Evolutionary conservation across 2,888 invertebrate species (phyloP), one percentile per base, ranked within the genome.

Genomic region (Drosophila seclusa): DNA sequence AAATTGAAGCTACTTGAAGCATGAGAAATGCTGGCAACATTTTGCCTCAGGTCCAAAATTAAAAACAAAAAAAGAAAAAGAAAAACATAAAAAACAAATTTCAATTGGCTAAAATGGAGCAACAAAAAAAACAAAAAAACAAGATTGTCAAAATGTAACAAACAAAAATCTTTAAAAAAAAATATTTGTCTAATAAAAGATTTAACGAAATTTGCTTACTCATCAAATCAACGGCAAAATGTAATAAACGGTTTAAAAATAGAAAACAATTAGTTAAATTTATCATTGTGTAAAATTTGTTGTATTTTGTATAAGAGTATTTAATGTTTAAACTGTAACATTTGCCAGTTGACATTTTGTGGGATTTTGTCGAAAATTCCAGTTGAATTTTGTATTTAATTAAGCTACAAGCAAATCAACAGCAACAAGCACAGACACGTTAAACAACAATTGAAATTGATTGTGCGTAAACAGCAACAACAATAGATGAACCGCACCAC

Each of bases 401-500:
- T 75, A 62, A 34, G 38, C 76, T 60, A 36, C 49, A 48, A 57
- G 59, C 67, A 67, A 73, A 67, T 67, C 67, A 29, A 31, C 57
- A 55, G 58, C 60, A 50, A 53, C 60, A 45, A 45, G 45, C 45
- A 61, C 45, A 48, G 58, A 58, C 60, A 50, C 76, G 60, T 69
- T 54, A 50, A 75, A 60, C 50, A 80, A 68, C 80, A 76, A 78
- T 84, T 76, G 71, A 55, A 89, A 80, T 73, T 82, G 74, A 76
- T 84, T 86, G 75, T 80, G 87, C 82, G 89, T 78, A 73, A 75
- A 79, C 54, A 60, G 61, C 34, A 59, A 50, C 60, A 64, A 67
- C 54, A 64, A 61, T 34, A 48, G 61, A 42, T 27, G 42, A 38
- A 32, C 6, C 24, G 16, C 29, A 40, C 11, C 50, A n/a, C 27